These are phyloP conservation scores for Metopia argyrocephala DNA, from an alignment of 2,888 invertebrate species.

Conservation along the genomic window DNA sequence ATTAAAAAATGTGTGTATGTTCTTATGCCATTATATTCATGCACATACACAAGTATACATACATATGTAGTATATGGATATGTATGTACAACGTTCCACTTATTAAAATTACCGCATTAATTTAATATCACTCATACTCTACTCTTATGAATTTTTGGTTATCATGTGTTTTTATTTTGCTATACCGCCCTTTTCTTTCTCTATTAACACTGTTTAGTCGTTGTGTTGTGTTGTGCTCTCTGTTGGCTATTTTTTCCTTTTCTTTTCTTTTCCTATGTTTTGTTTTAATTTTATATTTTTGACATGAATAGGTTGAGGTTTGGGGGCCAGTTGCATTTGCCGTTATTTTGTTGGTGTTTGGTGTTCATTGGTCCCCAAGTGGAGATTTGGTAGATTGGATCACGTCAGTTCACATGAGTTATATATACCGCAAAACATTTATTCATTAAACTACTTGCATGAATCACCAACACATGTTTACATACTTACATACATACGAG, in stretches of 20 bases:
- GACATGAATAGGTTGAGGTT: slow-evolving; percentile 14
- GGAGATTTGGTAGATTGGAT: slow-evolving; percentile 68
- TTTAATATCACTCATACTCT: slow-evolving; percentile 60
- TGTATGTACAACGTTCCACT: not conserved
- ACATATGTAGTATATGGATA: not conserved
- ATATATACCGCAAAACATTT: slow-evolving; percentile 68
- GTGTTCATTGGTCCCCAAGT: slow-evolving; percentile 65
- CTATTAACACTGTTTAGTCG: slow-evolving; percentile 41
- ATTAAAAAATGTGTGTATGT: slow-evolving; percentile 35
- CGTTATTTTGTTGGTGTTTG: slow-evolving; percentile 24
- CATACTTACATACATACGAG: slow-evolving; percentile 15
- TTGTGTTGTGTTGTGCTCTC: not conserved
- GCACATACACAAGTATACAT: not conserved
- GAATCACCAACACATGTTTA: slow-evolving; percentile 64
- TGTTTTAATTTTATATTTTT: slow-evolving; percentile 4
- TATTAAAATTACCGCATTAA: slow-evolving; percentile 63
- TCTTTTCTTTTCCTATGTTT: not conserved
- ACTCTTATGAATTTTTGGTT: not conserved
- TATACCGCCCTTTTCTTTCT: not conserved
- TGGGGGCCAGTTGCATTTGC: slow-evolving; percentile 44
- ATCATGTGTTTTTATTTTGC: not conserved
- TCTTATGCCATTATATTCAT: not conserved
- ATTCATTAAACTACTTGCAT: slow-evolving; percentile 68
- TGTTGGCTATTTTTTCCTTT: not conserved
- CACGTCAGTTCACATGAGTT: slow-evolving; percentile 66